A percentile compares a stretch with the other conserved stretches of the same genome.
phyloP scores from a whole-genome alignment of 1,140 invertebrate genomes.

The Druon quercuslanigerum region DNA sequence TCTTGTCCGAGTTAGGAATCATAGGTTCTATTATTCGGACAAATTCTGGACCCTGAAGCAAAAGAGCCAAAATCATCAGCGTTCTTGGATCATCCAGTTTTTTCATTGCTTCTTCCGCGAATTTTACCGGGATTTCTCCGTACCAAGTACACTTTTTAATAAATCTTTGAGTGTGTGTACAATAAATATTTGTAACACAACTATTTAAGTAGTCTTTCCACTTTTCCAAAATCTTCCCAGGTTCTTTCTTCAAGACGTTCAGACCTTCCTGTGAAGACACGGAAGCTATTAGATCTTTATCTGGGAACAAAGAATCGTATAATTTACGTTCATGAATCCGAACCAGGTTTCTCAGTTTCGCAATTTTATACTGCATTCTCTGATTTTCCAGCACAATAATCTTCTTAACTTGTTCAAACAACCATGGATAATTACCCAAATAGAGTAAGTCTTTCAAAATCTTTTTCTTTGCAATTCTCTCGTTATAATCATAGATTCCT shows the following conservation, averaged over 20 bases:
- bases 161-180: constrained; percentile 42
- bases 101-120: constrained; percentile 42
- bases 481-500: constrained; percentile 57
- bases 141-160: constrained; percentile 60
- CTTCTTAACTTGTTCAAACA: constrained; percentile 41
- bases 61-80: constrained; percentile 24
- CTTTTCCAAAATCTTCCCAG: constrained; percentile 41
- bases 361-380: constrained; percentile 21
- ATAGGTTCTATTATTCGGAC: not conserved
- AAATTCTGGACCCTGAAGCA: not conserved
- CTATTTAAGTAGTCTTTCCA: constrained; percentile 54
- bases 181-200: not conserved
- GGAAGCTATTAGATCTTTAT: not conserved
- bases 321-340: constrained; percentile 46
- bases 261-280: not conserved
- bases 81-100: not conserved
- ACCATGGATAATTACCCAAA: constrained; percentile 52
- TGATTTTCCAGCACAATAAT: constrained; percentile 27
- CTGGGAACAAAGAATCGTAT: constrained; percentile 34
- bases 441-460: constrained; percentile 39
- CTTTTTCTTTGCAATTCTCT: not conserved
- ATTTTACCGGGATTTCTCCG: constrained; percentile 61
- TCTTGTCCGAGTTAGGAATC: not conserved
- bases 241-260: constrained; percentile 51
- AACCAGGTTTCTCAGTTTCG: constrained; percentile 27